Conservation (phyloP, 2,797 vertebrate genomes). For the Danio aesculapii region DNA sequence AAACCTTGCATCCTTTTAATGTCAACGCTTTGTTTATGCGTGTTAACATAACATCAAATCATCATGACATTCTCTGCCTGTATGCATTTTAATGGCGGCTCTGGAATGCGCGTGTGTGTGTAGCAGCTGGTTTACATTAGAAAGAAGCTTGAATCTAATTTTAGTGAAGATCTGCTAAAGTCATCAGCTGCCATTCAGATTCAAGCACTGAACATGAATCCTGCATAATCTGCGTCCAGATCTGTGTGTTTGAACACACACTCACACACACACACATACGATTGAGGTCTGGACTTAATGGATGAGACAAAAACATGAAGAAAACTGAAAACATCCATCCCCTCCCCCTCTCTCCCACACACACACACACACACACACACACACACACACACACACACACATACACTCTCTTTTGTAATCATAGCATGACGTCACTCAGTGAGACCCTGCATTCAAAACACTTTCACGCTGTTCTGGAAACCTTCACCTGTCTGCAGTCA, state of each 20-base stretch:
- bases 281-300: slow-evolving; percentile 64
- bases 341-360: neutral
- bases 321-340: slow-evolving; percentile 70
- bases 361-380: too few relatives aligned
- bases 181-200: slow-evolving; percentile 29
- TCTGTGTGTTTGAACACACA: slow-evolving; percentile 57
- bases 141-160: slow-evolving; percentile 75
- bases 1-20: neutral
- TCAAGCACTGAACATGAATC: slow-evolving; percentile 52
- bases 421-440: slow-evolving; percentile 78
- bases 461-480: slow-evolving; percentile 18
- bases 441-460: slow-evolving; percentile 53
- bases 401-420: slow-evolving; percentile 69
- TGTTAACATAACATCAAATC: too few relatives aligned
- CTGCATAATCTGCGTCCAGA: slow-evolving; percentile 37
- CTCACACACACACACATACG: slow-evolving; percentile 55
- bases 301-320: slow-evolving; percentile 63
- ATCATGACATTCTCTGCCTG: slow-evolving; percentile 41
- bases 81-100: slow-evolving; percentile 71
- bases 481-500: slow-evolving; percentile 11
- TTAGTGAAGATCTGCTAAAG: slow-evolving; percentile 68
- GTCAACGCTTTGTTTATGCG: too few relatives aligned
- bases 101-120: slow-evolving; percentile 68
- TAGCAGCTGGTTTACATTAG: slow-evolving; percentile 76
- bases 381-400: neutral